phyloP scores from a whole-genome alignment of 2,797 vertebrate species.

The Eospalax fontanierii region DNA sequence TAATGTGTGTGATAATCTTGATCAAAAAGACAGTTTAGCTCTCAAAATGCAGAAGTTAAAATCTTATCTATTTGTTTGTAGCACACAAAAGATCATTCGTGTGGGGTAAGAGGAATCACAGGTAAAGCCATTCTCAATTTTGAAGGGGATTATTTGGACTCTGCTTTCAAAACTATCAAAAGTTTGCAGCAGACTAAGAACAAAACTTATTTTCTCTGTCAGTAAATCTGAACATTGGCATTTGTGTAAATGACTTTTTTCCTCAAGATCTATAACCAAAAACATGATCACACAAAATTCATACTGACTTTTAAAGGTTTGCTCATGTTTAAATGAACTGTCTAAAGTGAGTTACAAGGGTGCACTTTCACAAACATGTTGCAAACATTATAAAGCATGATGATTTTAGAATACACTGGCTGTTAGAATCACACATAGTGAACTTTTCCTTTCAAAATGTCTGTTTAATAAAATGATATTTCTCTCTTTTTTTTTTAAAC shows the following conservation, averaged over 20 bases:
- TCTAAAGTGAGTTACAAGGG: not conserved
- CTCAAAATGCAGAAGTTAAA: not conserved
- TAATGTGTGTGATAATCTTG: conserved; percentile 3
- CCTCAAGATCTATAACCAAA: conserved; percentile 11
- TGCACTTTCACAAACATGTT: not conserved
- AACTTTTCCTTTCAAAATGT: not conserved
- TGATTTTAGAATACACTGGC: not conserved
- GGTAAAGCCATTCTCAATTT: not conserved
- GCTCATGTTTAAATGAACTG: not conserved
- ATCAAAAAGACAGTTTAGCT: not conserved
- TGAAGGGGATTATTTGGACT: not conserved
- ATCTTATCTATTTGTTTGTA: not conserved
- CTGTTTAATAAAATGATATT: conserved; percentile 23
- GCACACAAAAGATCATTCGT: not conserved
- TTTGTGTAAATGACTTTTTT: conserved; percentile 28
- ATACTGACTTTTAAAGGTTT: not conserved
- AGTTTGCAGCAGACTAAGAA: conserved; percentile 9
- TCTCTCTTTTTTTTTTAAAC: not conserved
- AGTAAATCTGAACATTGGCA: not conserved
- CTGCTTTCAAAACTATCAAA: not conserved
- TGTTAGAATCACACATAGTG: not conserved
- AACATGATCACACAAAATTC: not conserved
- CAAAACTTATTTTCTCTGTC: not conserved
- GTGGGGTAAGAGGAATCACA: accelerated
- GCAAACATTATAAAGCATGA: not conserved